These are phyloP conservation scores for Dipodomys merriami DNA, from an alignment of 2,113 vertebrate species.

Conservation along the genomic window DNA sequence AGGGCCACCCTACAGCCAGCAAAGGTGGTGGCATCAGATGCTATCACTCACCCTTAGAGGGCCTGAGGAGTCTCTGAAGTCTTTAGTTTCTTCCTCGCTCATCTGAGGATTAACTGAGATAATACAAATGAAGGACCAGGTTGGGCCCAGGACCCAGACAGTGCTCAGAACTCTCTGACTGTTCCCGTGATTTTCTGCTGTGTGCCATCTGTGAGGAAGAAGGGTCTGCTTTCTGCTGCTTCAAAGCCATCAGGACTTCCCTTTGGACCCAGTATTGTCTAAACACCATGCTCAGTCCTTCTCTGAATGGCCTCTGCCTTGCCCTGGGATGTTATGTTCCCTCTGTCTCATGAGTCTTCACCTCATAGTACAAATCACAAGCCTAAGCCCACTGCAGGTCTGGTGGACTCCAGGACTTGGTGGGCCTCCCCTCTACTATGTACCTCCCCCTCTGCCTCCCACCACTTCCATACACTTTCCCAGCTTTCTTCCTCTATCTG, in stretches of 20 bases:
- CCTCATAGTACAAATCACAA: background rate
- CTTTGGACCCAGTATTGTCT: background rate
- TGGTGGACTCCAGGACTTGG: background rate
- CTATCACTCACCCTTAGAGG: background rate
- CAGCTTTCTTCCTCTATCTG: background rate
- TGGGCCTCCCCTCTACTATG: fast-evolving
- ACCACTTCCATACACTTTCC: background rate
- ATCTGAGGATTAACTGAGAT: background rate
- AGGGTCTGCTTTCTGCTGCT: background rate
- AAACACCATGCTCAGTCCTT: background rate
- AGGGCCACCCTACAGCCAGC: too few relatives aligned
- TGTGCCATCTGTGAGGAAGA: background rate
- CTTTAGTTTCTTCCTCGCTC: background rate
- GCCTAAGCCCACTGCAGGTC: too few relatives aligned
- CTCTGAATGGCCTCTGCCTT: background rate
- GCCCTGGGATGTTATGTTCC: too few relatives aligned
- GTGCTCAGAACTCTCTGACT: fast-evolving
- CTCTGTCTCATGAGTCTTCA: background rate
- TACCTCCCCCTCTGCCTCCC: too few relatives aligned
- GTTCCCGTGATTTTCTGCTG: background rate
- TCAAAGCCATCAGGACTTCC: background rate
- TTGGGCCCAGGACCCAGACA: background rate
- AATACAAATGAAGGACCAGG: background rate
- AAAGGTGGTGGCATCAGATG: too few relatives aligned
- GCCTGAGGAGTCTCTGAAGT: background rate